Evolutionary conservation across 2,888 invertebrate species (phyloP).

Genomic region (Thera obeliscata): DNA sequence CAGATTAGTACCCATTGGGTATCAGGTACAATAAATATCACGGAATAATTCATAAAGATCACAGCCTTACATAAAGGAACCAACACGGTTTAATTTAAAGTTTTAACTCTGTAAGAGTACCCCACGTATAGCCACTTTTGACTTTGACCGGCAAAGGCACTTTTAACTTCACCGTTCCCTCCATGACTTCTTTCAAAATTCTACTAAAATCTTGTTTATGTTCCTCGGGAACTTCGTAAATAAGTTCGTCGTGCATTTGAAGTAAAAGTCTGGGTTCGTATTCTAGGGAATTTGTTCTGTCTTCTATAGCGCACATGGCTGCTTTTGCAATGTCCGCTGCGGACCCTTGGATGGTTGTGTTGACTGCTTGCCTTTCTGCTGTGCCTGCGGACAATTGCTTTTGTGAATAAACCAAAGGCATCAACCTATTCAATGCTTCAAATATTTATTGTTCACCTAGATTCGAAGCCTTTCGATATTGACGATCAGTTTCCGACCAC

Average conservation of each 20-base stretch:
- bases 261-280: conserved; percentile 88
- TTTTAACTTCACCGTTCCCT: conserved; percentile 87
- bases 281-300: conserved; percentile 59
- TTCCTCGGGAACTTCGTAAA: conserved; percentile 92
- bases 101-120: conserved; percentile 68
- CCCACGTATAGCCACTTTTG: conserved; percentile 93
- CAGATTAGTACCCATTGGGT: background rate
- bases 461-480: background rate
- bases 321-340: conserved; percentile 97
- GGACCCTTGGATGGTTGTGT: conserved; percentile 97
- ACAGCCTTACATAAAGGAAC: conserved; percentile 7
- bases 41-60: conserved; percentile 15
- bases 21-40: conserved; percentile 10
- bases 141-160: conserved; percentile 96
- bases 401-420: background rate
- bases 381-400: conserved; percentile 80
- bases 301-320: conserved; percentile 93
- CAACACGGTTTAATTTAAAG: conserved; percentile 34
- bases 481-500: no score
- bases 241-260: conserved; percentile 98
- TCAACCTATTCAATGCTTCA: background rate
- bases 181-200: conserved; percentile 91
- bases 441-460: background rate
- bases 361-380: conserved; percentile 98
- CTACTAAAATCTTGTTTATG: conserved; percentile 77